Conservation (phyloP, 2,113 vertebrate species). For the Chaetops frenatus region DNA sequence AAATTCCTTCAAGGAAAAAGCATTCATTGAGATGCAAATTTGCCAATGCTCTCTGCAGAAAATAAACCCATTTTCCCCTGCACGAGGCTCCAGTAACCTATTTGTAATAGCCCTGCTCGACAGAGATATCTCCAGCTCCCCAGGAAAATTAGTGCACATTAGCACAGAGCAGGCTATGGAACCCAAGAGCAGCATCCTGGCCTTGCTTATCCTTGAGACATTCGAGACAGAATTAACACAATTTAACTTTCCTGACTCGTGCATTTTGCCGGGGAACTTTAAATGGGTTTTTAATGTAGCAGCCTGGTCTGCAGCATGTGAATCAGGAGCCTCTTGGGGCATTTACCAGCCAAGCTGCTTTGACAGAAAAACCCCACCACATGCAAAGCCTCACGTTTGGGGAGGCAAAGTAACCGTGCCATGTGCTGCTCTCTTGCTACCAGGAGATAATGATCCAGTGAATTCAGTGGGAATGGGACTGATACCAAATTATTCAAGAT, state of each 20-base stretch:
- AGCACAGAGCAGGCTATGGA: neutral
- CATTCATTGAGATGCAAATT: neutral
- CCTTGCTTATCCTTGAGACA: neutral
- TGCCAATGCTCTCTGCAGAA: neutral
- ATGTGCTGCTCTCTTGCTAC: neutral
- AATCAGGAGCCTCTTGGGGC: neutral
- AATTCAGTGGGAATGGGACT: neutral
- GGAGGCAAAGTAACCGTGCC: neutral
- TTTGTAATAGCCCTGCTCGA: neutral
- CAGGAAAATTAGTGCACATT: neutral
- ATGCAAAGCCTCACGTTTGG: fast-evolving
- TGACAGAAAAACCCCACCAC: neutral
- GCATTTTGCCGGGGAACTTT: neutral
- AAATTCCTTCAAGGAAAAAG: slow-evolving; percentile 5
- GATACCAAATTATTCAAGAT: neutral
- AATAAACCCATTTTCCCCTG: neutral
- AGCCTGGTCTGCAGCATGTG: neutral
- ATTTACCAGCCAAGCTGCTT: neutral
- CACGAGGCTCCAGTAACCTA: neutral
- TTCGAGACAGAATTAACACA: neutral
- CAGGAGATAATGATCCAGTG: neutral
- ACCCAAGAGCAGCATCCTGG: neutral
- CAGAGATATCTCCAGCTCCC: neutral
- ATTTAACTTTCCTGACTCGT: neutral
- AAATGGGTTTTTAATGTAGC: neutral